Conservation (phyloP, 2,113 vertebrate species). For the Colius striatus region DNA sequence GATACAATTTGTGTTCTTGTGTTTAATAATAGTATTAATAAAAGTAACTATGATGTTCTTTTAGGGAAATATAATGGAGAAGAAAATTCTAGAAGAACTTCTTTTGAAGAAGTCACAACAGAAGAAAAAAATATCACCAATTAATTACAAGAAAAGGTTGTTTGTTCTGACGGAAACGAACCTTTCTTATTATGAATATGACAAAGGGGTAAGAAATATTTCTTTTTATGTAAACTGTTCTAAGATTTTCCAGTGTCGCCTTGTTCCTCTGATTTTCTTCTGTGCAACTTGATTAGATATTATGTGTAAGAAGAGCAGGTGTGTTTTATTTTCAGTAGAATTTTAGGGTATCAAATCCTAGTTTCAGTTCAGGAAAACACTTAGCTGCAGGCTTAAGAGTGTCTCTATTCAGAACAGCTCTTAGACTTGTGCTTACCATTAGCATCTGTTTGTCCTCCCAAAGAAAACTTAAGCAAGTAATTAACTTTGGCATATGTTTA, state of each 20-base stretch:
- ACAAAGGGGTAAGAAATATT: constrained; percentile 65
- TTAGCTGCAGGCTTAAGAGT: not conserved
- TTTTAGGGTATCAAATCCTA: not conserved
- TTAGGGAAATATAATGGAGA: constrained; percentile 58
- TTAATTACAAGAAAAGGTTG: constrained; percentile 72
- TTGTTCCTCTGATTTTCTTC: not conserved
- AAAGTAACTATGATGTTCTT: not conserved
- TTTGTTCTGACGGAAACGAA: constrained; percentile 72
- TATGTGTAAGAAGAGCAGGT: not conserved
- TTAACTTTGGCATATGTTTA: constrained; percentile 16
- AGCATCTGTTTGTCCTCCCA: not conserved
- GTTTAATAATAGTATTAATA: not conserved
- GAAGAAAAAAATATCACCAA: constrained; percentile 75
- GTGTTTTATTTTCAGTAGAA: not conserved
- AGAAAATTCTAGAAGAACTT: constrained; percentile 69
- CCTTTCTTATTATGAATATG: constrained; percentile 72
- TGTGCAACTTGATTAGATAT: not conserved
- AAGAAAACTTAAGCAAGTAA: not conserved
- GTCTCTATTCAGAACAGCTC: not conserved
- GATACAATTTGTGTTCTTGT: not conserved
- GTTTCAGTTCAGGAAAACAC: not conserved
- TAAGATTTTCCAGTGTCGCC: not conserved
- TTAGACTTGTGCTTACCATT: not conserved
- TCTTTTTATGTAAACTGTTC: not conserved
- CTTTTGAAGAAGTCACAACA: constrained; percentile 77